Base-by-base conservation (phyloP, 2,113 vertebrate genomes). In the Cnemophilus loriae region DNA sequence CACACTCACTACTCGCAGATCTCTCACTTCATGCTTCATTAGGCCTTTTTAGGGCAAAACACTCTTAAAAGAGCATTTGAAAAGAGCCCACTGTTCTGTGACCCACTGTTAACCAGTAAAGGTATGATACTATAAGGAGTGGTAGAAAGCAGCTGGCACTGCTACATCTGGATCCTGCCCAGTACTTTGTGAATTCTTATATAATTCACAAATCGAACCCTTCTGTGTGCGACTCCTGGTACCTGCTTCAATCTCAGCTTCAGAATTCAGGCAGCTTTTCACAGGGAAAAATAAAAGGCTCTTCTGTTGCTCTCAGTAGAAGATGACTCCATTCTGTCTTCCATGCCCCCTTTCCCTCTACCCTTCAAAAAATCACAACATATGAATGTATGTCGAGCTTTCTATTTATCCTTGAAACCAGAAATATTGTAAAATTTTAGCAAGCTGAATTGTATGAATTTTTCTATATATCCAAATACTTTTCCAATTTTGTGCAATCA, bases 331-430 rank as follows among this genome's bases (percentile, higher is more conserved):
- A 30, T 82, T 60, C 30, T 57, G 7, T 46, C 22, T 87, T 74
- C 30, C 11, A 24, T 30, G 52, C 4, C 3, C 3, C 1, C 14
- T 82, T 88, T 79, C 7, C 8, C 50, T 53, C 20, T 63, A 10
- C 30, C 5, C 11, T 50, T 75, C 26, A 57, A 35, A 63, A 79
- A 84, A 44, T 0, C 22, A 2, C 18, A 10, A 37, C 1, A 0
- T 11, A 0, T 9, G 35, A 57, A 61, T 46, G 10, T 47, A 33
- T 42, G 13, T 79, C 30, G 68, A 35, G 10, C 11, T 83, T 92
- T 11, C 1, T 47, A 13, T 69, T 88, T 80, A 49, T 73, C 30
- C 7, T 47, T 59, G 27, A 88, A 76, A 60, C 14, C 2, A 30
- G 33, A 39, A 73, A 55, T 50, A 44, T 4, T 71, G 15, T 73